phyloP scores from a whole-genome alignment of 2,888 invertebrate genomes.

The Petrolisthes cinctipes region DNA sequence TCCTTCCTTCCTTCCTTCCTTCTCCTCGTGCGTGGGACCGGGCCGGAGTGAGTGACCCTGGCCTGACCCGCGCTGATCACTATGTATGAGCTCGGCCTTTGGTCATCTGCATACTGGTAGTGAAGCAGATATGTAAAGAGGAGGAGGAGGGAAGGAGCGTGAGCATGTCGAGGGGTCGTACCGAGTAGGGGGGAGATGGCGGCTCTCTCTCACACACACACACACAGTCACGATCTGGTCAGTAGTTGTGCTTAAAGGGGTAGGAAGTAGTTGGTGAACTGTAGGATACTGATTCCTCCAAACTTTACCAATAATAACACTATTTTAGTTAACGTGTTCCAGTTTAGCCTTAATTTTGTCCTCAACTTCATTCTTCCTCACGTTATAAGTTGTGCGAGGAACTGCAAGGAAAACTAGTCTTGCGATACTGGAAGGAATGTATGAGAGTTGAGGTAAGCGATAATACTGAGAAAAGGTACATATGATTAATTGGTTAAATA shows the following conservation, averaged over 20 bases:
- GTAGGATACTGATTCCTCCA: too few relatives aligned
- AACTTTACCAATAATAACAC: too few relatives aligned
- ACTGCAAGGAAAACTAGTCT: too few relatives aligned
- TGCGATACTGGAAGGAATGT: too few relatives aligned
- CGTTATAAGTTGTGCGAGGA: too few relatives aligned
- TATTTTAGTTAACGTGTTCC: too few relatives aligned
- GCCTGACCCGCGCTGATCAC: slow-evolving; percentile 48
- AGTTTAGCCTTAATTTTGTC: too few relatives aligned
- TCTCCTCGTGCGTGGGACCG: slow-evolving; percentile 14
- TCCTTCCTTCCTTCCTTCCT: slow-evolving; percentile 24
- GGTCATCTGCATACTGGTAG: slow-evolving; percentile 53
- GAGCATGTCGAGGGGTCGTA: slow-evolving; percentile 6
- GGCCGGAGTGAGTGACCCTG: slow-evolving; percentile 24
- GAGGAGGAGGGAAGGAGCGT: not conserved
- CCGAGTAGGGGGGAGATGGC: slow-evolving; percentile 14
- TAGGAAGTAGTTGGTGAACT: too few relatives aligned
- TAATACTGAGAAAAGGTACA: too few relatives aligned
- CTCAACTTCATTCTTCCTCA: too few relatives aligned
- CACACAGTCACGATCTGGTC: slow-evolving; percentile 30
- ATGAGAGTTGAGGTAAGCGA: too few relatives aligned
- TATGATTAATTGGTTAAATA: too few relatives aligned
- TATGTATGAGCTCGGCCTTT: slow-evolving; percentile 46
- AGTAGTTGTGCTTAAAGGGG: slow-evolving; percentile 13
- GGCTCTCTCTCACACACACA: slow-evolving; percentile 10
- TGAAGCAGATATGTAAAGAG: slow-evolving; percentile 32